Percentiles rank a stretch among this genome's conserved stretches.
Conservation (phyloP, 2,113 vertebrate species). For the Esox niger region DNA sequence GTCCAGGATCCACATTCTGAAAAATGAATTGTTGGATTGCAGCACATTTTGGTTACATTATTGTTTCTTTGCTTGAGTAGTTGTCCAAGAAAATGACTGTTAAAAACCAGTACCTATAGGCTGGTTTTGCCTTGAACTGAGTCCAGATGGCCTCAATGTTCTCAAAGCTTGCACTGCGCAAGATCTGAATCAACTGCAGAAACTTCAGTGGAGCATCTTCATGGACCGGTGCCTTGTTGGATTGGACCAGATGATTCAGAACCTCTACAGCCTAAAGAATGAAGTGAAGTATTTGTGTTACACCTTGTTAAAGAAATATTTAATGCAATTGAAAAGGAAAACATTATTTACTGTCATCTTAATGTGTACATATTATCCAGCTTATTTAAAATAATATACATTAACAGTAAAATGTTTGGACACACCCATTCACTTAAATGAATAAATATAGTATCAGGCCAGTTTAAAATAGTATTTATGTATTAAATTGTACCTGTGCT, state of each 20-base stretch:
- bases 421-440: too few species aligned
- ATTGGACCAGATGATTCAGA: constrained; percentile 69
- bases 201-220: constrained; percentile 73
- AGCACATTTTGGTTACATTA: neutral
- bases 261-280: constrained; percentile 65
- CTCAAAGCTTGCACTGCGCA: constrained; percentile 50
- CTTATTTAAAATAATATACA: neutral
- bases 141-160: constrained; percentile 65
- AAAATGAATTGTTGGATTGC: constrained; percentile 2
- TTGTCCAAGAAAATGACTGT: too few species aligned
- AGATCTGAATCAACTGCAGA: constrained; percentile 73
- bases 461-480: too few species aligned
- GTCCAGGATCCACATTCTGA: constrained; percentile 76
- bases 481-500: constrained; percentile 57
- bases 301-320: neutral
- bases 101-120: constrained; percentile 53
- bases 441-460: too few species aligned
- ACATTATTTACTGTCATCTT: neutral
- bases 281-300: neutral
- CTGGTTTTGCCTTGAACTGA: constrained; percentile 42
- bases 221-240: constrained; percentile 67
- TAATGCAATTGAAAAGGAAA: neutral
- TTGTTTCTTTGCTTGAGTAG: too few species aligned
- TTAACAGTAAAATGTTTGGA: too few species aligned
- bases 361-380: neutral